Percentiles rank a stretch among this genome's conserved stretches.
phyloP scores from a whole-genome alignment of 2,113 vertebrate genomes.

The Austrofundulus limnaeus region DNA sequence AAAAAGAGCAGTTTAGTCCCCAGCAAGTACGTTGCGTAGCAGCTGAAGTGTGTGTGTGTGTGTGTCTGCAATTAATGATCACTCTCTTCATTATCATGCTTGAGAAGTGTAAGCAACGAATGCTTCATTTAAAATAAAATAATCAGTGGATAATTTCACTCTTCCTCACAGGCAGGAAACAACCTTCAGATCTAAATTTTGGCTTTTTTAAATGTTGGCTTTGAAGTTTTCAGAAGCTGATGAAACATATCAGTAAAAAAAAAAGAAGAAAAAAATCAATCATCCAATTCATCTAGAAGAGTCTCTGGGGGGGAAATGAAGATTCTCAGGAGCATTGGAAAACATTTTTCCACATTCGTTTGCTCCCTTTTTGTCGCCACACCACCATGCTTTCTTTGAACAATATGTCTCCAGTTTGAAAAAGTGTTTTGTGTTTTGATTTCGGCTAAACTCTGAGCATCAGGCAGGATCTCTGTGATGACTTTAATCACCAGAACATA shows the following conservation, averaged over 20 bases:
- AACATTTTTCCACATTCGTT: conserved; percentile 15
- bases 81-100: neutral
- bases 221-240: conserved; percentile 45
- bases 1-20: neutral
- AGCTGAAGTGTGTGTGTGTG: neutral
- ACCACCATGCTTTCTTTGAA: conserved; percentile 20
- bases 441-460: conserved; percentile 2
- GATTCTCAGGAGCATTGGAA: conserved; percentile 21
- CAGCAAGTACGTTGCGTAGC: no score
- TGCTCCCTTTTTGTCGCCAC: conserved; percentile 32
- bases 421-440: conserved; percentile 1
- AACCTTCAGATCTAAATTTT: conserved; percentile 2
- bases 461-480: conserved; percentile 8
- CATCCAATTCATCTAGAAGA: conserved; percentile 38
- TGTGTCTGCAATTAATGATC: neutral
- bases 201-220: no score
- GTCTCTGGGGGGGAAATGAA: conserved; percentile 49
- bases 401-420: neutral
- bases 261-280: neutral
- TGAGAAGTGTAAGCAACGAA: neutral
- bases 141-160: neutral
- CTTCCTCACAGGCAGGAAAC: neutral
- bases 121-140: neutral
- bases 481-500: conserved; percentile 21
- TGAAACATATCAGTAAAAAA: conserved; percentile 63